Percentiles rank a stretch among this genome's conserved stretches.
Conservation (phyloP, 2,113 vertebrate species). For the Corvus hawaiiensis region DNA sequence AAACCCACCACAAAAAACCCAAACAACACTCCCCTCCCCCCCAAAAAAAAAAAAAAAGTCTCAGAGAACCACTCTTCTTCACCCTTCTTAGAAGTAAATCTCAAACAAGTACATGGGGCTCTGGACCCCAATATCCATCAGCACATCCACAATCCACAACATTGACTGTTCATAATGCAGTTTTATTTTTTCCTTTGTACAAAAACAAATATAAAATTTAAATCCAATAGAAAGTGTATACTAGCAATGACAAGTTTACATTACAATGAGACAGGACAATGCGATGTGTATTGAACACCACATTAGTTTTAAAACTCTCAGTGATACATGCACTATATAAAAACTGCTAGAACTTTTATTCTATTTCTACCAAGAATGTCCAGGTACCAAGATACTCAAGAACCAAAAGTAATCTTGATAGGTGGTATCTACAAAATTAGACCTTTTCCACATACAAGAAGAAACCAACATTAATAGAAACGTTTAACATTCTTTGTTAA, state of each 20-base stretch:
- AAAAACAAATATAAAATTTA: slow-evolving; percentile 82
- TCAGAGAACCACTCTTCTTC: neutral
- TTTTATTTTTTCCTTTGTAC: slow-evolving; percentile 80
- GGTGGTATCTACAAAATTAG: slow-evolving; percentile 55
- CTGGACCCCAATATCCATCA: neutral
- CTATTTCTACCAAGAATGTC: slow-evolving; percentile 67
- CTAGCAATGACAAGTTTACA: slow-evolving; percentile 72
- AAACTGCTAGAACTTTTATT: slow-evolving; percentile 54
- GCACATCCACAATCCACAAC: neutral
- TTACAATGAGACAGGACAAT: slow-evolving; percentile 60
- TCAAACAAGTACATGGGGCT: neutral
- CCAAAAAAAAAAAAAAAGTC: no score
- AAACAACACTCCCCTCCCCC: neutral
- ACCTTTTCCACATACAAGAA: slow-evolving; percentile 56
- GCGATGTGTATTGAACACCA: slow-evolving; percentile 67
- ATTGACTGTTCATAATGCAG: slow-evolving; percentile 67
- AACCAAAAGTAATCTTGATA: slow-evolving; percentile 50
- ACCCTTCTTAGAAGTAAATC: neutral
- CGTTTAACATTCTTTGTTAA: slow-evolving; percentile 57
- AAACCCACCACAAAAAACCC: neutral
- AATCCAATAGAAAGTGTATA: slow-evolving; percentile 73
- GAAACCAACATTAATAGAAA: slow-evolving; percentile 64
- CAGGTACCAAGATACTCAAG: slow-evolving; percentile 54
- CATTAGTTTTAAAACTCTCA: slow-evolving; percentile 69
- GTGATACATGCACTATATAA: slow-evolving; percentile 77